A percentile compares a stretch with the other conserved stretches of the same genome.
Evolutionary conservation across 2,113 vertebrate genomes (phyloP).

Genomic region (Eublepharis macularius): DNA sequence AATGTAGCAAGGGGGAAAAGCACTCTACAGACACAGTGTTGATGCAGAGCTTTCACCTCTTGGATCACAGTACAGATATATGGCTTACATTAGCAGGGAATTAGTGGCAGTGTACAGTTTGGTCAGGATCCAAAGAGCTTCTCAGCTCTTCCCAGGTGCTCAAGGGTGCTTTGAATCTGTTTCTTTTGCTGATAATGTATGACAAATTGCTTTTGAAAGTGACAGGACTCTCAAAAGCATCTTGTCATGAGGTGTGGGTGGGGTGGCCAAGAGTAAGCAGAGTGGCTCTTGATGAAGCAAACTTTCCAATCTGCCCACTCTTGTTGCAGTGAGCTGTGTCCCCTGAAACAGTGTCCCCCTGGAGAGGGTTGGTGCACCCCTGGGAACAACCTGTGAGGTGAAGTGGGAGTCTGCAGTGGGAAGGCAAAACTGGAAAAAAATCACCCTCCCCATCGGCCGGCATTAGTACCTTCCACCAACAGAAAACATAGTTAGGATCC

Average conservation of each 20-base stretch:
- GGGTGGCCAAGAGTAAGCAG: background rate
- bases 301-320: too few relatives aligned
- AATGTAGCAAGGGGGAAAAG: background rate
- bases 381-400: too few relatives aligned
- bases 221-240: background rate
- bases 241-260: background rate
- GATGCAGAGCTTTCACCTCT: background rate
- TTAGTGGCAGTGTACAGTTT: background rate
- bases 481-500: too few relatives aligned
- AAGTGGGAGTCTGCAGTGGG: too few relatives aligned
- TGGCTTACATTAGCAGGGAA: background rate
- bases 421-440: too few relatives aligned
- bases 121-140: background rate
- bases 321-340: too few relatives aligned
- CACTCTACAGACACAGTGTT: background rate
- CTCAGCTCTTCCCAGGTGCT: background rate
- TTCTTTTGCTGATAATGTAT: background rate
- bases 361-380: too few relatives aligned
- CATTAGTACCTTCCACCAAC: too few relatives aligned
- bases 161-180: background rate
- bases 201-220: background rate
- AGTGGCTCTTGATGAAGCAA: too few relatives aligned
- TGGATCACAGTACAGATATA: background rate
- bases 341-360: too few relatives aligned
- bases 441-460: too few relatives aligned